These are phyloP conservation scores for Prosapia bicincta DNA, from an alignment of 2,888 invertebrate genomes.

Conservation along the genomic window DNA sequence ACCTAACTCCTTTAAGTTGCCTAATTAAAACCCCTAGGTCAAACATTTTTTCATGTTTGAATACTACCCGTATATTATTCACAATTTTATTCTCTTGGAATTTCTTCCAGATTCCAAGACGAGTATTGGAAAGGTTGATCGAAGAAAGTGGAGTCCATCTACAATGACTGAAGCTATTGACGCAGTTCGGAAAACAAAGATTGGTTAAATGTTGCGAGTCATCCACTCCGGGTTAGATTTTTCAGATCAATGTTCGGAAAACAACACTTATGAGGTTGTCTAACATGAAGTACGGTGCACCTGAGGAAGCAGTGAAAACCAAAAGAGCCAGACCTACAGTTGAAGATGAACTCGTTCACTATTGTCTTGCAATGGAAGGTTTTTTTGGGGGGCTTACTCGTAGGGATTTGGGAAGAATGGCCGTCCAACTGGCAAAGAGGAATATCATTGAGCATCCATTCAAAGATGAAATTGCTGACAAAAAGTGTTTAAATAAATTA, in stretches of 20 bases:
- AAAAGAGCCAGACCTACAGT: too few relatives aligned
- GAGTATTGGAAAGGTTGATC: not conserved
- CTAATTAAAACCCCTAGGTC: too few relatives aligned
- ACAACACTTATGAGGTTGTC: slow-evolving; percentile 14
- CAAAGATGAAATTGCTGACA: slow-evolving; percentile 4
- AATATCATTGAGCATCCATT: slow-evolving; percentile 33
- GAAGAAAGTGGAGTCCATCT: too few relatives aligned
- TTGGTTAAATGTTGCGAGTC: not conserved
- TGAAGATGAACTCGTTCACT: slow-evolving; percentile 15
- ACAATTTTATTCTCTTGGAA: too few relatives aligned
- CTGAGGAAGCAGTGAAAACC: too few relatives aligned
- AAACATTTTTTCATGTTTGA: too few relatives aligned
- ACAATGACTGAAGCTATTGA: not conserved
- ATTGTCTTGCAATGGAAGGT: slow-evolving; percentile 29
- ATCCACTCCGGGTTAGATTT: too few relatives aligned
- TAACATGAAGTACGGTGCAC: too few relatives aligned
- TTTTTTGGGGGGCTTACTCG: slow-evolving; percentile 20
- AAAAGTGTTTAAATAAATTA: too few relatives aligned
- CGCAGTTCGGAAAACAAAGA: not conserved
- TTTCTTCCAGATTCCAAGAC: not conserved
- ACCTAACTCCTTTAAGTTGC: too few relatives aligned
- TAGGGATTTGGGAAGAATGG: slow-evolving; percentile 27
- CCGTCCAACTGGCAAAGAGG: slow-evolving; percentile 28
- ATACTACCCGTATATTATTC: too few relatives aligned
- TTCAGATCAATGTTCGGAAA: slow-evolving; percentile 10